phyloP scores from a whole-genome alignment of 2,888 invertebrate species.

The Leptinotarsa rubiginosa region DNA sequence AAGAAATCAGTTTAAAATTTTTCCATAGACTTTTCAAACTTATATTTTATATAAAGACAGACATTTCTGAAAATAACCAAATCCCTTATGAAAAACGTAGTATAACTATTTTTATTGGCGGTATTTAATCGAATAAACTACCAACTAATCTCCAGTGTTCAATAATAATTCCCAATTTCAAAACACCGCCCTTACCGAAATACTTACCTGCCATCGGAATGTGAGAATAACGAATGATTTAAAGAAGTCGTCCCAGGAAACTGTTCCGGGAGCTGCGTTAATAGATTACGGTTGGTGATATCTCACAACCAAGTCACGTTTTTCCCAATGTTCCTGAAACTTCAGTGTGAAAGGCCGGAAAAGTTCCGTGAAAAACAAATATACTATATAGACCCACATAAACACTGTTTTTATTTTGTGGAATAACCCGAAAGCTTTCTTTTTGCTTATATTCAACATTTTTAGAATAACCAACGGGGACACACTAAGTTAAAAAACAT shows the following conservation, averaged over 20 bases:
- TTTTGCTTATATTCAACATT: no score
- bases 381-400: not conserved
- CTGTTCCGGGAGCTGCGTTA: not conserved
- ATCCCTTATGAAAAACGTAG: no score
- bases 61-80: no score
- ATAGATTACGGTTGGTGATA: slow-evolving; percentile 6
- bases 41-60: no score
- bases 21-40: no score
- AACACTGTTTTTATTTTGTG: not conserved
- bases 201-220: not conserved
- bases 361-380: not conserved
- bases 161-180: not conserved
- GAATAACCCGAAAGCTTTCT: not conserved
- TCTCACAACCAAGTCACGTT: not conserved
- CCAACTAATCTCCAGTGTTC: no score
- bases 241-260: not conserved
- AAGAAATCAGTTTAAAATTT: no score
- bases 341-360: slow-evolving; percentile 1
- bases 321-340: slow-evolving; percentile 1
- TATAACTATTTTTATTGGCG: no score
- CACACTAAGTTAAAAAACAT: no score
- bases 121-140: no score
- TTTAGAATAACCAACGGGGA: no score
- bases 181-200: not conserved
- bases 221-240: not conserved